Percentiles rank a stretch among this genome's conserved stretches.
Conservation (phyloP, 2,888 invertebrate genomes). For the Nomada ruficornis region DNA sequence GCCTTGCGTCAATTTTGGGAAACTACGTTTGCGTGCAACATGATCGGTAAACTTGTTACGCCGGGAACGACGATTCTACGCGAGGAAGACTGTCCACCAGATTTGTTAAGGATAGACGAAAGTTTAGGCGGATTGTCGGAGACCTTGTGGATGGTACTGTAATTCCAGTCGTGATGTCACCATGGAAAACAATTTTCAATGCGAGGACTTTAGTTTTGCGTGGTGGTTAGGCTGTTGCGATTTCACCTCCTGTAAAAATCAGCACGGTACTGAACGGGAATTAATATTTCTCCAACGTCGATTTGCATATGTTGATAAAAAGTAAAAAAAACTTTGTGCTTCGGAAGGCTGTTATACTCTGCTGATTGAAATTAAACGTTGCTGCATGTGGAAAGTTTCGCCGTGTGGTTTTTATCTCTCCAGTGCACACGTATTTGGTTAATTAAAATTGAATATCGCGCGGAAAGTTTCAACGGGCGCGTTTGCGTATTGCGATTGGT, state of each 20-base stretch:
- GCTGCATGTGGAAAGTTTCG: neutral
- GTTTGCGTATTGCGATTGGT: neutral
- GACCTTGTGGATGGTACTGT: conserved; percentile 21
- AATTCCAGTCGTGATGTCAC: conserved; percentile 18
- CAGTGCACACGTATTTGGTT: neutral
- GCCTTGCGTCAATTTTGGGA: neutral
- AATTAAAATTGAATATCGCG: conserved; percentile 8
- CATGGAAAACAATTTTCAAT: conserved; percentile 7
- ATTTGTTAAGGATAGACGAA: neutral
- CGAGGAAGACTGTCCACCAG: neutral
- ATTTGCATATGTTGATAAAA: neutral
- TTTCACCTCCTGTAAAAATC: neutral
- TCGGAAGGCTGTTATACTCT: neutral
- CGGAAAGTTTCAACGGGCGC: neutral
- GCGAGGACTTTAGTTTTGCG: no score
- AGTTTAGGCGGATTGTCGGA: conserved; percentile 6
- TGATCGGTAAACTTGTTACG: neutral
- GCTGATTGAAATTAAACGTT: conserved; percentile 1
- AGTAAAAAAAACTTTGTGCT: neutral
- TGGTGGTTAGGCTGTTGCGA: neutral
- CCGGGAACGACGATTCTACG: conserved; percentile 10
- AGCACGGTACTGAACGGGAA: neutral
- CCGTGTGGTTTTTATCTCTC: neutral
- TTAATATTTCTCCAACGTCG: neutral
- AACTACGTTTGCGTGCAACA: no score